Conservation (phyloP, 2,113 vertebrate genomes). For the Pholis gunnellus region DNA sequence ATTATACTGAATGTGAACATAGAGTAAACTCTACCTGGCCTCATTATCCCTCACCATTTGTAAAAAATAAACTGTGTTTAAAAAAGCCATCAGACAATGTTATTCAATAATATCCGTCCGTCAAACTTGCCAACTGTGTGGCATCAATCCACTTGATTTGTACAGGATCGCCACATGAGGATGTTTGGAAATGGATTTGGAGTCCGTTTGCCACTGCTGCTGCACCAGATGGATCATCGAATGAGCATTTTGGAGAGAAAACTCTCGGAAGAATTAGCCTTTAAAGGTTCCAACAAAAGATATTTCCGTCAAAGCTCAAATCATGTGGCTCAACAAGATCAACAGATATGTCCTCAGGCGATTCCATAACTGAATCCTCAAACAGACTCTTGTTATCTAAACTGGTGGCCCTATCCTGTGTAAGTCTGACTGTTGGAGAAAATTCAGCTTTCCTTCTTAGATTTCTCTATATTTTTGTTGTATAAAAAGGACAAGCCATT, state of each 20-base stretch:
- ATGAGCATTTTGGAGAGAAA: neutral
- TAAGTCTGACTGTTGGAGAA: neutral
- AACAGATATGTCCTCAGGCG: neutral
- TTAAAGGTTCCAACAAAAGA: neutral
- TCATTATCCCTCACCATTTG: no score
- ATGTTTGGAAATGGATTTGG: neutral
- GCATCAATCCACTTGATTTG: neutral
- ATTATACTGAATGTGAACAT: no score
- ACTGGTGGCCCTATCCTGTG: neutral
- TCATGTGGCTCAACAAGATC: neutral
- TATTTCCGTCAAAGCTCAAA: neutral
- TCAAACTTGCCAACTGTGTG: neutral
- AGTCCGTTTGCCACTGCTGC: neutral
- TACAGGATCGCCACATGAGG: neutral
- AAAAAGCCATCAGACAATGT: neutral
- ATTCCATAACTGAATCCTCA: neutral
- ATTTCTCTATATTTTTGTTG: no score
- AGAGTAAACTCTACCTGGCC: no score
- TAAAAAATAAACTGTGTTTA: no score
- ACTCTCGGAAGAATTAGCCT: neutral
- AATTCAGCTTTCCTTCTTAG: neutral
- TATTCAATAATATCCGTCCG: neutral
- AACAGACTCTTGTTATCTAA: neutral
- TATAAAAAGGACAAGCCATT: neutral
- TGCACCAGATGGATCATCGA: neutral